Evolutionary conservation across 2,888 invertebrate genomes (phyloP).

Genomic region (Diaphora mendica): DNA sequence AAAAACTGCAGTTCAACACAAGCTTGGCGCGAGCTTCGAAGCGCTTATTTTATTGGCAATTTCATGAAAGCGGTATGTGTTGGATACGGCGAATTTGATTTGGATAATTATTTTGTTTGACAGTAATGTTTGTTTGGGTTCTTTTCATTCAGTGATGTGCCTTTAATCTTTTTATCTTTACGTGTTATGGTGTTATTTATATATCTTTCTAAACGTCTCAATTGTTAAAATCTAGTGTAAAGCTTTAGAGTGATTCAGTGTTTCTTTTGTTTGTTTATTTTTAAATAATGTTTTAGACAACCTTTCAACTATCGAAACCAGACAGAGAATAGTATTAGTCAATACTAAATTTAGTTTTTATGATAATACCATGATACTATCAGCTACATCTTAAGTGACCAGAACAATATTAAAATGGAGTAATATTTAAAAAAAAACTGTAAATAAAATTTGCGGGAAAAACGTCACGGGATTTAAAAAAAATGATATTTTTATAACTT

Average conservation of each 20-base stretch:
- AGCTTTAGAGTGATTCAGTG: background rate
- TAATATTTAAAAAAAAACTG: no score
- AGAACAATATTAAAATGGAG: background rate
- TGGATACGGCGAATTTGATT: slow-evolving; percentile 48
- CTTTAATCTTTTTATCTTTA: background rate
- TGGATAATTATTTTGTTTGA: slow-evolving; percentile 33
- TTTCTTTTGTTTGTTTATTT: background rate
- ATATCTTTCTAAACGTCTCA: background rate
- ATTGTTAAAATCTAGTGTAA: background rate
- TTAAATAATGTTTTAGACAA: background rate
- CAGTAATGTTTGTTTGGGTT: background rate
- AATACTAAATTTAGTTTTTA: no score
- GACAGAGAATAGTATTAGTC: no score
- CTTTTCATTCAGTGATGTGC: background rate
- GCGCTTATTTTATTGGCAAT: slow-evolving; percentile 67
- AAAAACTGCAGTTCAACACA: slow-evolving; percentile 76
- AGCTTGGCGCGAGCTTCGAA: slow-evolving; percentile 67
- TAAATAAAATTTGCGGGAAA: no score
- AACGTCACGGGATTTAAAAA: no score
- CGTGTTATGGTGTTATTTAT: background rate
- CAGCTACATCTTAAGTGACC: no score
- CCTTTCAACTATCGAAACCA: no score
- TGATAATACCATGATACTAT: no score
- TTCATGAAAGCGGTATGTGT: slow-evolving; percentile 61
- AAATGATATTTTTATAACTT: background rate